Conservation (phyloP, 2,113 vertebrate genomes). For the Campylomormyrus numenius region DNA sequence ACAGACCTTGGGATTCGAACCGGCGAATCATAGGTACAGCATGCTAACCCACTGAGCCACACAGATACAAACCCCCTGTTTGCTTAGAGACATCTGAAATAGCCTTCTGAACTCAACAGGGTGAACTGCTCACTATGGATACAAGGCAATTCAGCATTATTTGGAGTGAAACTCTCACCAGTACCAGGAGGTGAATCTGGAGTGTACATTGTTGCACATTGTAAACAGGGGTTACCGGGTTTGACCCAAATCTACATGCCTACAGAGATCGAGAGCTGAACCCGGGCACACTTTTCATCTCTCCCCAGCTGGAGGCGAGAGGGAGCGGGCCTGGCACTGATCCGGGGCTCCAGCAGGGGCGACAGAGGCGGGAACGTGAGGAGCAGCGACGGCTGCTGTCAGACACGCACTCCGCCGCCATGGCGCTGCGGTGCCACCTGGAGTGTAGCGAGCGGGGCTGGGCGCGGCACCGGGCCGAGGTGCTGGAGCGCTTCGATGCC, state of each 20-base stretch:
- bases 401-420: slow-evolving; percentile 60
- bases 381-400: slow-evolving; percentile 63
- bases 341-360: slow-evolving; percentile 52
- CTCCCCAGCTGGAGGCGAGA: slow-evolving; percentile 56
- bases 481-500: slow-evolving; percentile 83
- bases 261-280: neutral
- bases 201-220: neutral
- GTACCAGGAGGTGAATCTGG: neutral
- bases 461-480: slow-evolving; percentile 80
- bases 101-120: neutral
- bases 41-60: neutral
- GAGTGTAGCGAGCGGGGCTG: slow-evolving; percentile 75
- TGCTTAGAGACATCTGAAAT: neutral
- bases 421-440: slow-evolving; percentile 77
- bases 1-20: neutral
- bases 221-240: neutral
- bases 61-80: neutral
- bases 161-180: neutral
- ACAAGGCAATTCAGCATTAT: neutral
- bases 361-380: slow-evolving; percentile 54
- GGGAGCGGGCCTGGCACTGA: slow-evolving; percentile 46
- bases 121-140: neutral
- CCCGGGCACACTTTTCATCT: neutral
- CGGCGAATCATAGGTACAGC: neutral
- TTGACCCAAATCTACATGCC: neutral